These are phyloP conservation scores for Euwallacea fornicatus DNA, from an alignment of 1,140 invertebrate species.

Conservation along the genomic window DNA sequence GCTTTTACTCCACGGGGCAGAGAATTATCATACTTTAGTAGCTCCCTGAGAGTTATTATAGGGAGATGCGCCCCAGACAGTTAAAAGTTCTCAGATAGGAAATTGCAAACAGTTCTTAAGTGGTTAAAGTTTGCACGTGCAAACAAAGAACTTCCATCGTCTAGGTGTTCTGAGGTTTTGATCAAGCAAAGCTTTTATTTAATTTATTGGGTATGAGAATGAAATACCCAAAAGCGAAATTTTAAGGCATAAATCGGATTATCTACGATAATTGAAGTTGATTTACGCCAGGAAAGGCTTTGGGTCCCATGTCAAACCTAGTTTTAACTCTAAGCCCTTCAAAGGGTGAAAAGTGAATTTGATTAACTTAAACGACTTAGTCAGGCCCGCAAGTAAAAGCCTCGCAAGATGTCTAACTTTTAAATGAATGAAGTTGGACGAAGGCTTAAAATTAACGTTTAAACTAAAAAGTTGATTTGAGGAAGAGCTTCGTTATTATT, in stretches of 20 bases:
- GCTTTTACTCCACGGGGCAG: constrained; percentile 18
- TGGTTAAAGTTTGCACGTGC: constrained; percentile 3
- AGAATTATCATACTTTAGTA: constrained; percentile 29
- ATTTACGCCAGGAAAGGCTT: not conserved
- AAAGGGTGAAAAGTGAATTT: not conserved
- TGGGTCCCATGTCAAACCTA: not conserved
- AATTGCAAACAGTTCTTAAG: constrained; percentile 15
- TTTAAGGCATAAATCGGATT: too few species aligned
- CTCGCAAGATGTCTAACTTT: too few species aligned
- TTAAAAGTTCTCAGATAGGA: not conserved
- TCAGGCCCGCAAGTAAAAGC: too few species aligned
- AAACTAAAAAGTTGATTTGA: too few species aligned
- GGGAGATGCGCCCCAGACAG: constrained; percentile 10
- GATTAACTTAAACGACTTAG: too few species aligned
- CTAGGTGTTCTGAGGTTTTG: not conserved
- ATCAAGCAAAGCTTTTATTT: too few species aligned
- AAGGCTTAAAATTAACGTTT: too few species aligned
- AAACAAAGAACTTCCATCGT: constrained; percentile 6
- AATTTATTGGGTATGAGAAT: too few species aligned
- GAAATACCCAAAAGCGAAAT: too few species aligned
- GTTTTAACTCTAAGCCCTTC: not conserved
- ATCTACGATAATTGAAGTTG: not conserved
- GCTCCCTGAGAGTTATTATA: constrained; percentile 24
- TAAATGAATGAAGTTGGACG: too few species aligned
- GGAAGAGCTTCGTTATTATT: too few species aligned